Base-by-base conservation (phyloP, 2,113 vertebrate genomes). In the Maccullochella peelii region DNA sequence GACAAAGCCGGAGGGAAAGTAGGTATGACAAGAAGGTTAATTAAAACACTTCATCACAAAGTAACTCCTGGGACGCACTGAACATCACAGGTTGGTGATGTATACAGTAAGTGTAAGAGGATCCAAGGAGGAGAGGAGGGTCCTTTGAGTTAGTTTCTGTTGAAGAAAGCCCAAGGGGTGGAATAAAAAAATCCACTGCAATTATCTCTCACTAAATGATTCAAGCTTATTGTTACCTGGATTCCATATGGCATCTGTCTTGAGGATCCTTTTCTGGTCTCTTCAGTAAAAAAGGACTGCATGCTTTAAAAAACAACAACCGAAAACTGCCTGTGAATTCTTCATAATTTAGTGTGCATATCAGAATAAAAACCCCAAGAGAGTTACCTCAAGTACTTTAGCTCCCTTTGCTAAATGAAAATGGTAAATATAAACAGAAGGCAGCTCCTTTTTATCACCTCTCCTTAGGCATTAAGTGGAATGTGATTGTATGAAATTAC, bases 191-290 rank as follows among this genome's bases (percentile, higher is more conserved):
- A 30, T 12, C 0, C 42, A 42, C 44, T 14, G 68, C 54, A 83
- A 77, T 80, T 38, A 79, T 79, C 66, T 47, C 72, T 16, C 15
- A 20, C 63, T 90, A 42, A 20, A 71, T 84, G 62, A 80, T 79
- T 83, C 36, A 85, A 23, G 50, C 21, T 67, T 14, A n/a, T 67
- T 86, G 61, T 78, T 75, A 30, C 15, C 42, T 20, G 52, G 33
- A 38, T 54, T 75, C 65, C 49, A 69, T 49, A 61, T 27, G 77
- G 30, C 55, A 40, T 25, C 21, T 6, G 33, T 81, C 83, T 52
- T 40, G 6, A 6, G 55, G 73, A 65, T 66, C 33, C 4, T 71
- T 71, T 20, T 58, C 47, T 70, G 36, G 33, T 49, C 52, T 77
- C 38, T 67, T 80, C 36, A 21, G n/a, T 40, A 5, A 40, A 42